phyloP scores from a whole-genome alignment of 2,888 invertebrate species.

The Luperina nickerlii region DNA sequence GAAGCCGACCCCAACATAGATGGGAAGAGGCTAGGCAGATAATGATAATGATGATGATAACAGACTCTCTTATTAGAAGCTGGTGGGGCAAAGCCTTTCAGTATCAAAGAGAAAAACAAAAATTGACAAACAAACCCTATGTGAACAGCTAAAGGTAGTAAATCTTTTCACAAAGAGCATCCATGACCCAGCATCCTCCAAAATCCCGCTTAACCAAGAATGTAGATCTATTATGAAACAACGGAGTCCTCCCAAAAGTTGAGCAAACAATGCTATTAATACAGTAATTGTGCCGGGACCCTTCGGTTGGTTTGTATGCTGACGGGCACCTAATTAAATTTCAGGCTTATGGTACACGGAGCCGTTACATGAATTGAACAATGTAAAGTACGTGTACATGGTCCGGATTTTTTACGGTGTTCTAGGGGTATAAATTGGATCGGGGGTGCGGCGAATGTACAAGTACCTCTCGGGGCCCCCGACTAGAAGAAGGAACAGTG shows the following conservation, averaged over 20 bases:
- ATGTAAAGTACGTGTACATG: neutral
- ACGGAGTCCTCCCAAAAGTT: conserved; percentile 26
- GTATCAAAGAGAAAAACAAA: neutral
- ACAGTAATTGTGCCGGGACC: conserved; percentile 56
- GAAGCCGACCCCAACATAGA: neutral
- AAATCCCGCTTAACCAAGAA: conserved; percentile 17
- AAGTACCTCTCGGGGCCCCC: too few relatives aligned
- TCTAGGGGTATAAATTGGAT: neutral
- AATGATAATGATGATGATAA: neutral
- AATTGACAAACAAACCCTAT: neutral
- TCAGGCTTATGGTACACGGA: conserved; percentile 48
- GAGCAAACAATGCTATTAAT: conserved; percentile 62
- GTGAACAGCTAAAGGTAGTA: neutral
- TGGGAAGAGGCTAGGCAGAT: neutral
- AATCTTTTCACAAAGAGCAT: conserved; percentile 10
- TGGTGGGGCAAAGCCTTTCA: neutral
- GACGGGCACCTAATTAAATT: conserved; percentile 66
- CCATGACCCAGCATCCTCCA: neutral
- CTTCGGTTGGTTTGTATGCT: conserved; percentile 60
- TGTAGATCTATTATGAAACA: conserved; percentile 26
- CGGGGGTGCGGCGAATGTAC: too few relatives aligned
- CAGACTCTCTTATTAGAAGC: neutral
- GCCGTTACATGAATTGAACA: conserved; percentile 52
- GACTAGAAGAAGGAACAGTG: too few relatives aligned
- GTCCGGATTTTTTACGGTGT: conserved; percentile 23